Conservation (phyloP, 2,797 vertebrate species). For the Apodemus agrarius region DNA sequence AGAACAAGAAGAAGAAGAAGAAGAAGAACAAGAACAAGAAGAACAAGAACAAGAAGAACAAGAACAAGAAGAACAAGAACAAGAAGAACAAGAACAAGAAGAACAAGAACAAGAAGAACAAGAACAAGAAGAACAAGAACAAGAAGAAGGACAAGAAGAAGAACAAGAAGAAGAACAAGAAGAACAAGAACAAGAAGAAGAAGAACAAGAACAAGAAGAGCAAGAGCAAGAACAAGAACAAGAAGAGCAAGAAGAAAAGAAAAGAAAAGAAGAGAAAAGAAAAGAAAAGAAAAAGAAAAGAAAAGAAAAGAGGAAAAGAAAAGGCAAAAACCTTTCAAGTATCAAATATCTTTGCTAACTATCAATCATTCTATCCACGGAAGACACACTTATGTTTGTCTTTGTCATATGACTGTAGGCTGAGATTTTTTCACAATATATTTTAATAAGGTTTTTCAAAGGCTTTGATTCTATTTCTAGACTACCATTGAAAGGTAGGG, state of each 20-base stretch:
- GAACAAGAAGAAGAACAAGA: too few species aligned
- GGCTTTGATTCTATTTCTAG: not conserved
- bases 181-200: too few species aligned
- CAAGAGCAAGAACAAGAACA: too few species aligned
- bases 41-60: too few species aligned
- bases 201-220: not conserved
- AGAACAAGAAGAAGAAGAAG: too few species aligned
- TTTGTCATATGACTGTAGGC: not conserved
- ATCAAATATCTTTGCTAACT: not conserved
- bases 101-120: too few species aligned
- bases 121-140: too few species aligned
- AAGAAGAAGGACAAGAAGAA: too few species aligned
- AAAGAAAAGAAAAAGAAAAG: not conserved
- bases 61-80: too few species aligned
- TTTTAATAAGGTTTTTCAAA: not conserved
- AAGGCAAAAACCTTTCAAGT: not conserved
- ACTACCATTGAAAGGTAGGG: not conserved
- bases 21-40: too few species aligned
- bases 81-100: too few species aligned
- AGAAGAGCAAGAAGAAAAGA: not conserved
- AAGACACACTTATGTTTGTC: not conserved
- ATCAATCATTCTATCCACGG: not conserved
- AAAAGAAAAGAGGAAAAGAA: not conserved
- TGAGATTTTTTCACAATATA: not conserved
- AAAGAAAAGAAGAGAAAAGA: not conserved